Conservation (phyloP, 2,888 invertebrate species). For the Eucera pruinosa region DNA sequence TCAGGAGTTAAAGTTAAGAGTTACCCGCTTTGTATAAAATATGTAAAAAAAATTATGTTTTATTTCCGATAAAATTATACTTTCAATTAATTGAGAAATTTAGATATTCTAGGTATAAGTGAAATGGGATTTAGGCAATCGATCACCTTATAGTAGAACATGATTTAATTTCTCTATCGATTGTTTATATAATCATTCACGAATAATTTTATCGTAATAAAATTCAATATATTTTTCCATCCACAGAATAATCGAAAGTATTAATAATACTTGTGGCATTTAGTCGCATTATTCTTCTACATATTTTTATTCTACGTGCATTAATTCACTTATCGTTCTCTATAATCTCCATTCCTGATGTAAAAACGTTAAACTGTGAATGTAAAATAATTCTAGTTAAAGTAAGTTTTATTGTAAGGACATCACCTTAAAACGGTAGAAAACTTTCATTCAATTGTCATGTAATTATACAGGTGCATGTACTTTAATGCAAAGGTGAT, state of each 20-base stretch:
- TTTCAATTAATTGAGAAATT: conserved; percentile 7
- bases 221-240: conserved; percentile 2
- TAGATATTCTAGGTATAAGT: neutral
- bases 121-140: neutral
- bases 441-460: too few species aligned
- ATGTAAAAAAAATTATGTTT: conserved; percentile 18
- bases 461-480: too few species aligned
- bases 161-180: neutral
- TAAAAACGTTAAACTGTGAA: conserved; percentile 2
- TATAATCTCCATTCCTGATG: conserved; percentile 7
- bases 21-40: conserved; percentile 20
- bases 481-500: too few species aligned
- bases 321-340: neutral
- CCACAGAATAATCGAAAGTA: neutral
- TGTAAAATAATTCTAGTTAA: neutral
- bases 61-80: conserved; percentile 13
- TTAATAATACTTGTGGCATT: conserved; percentile 1
- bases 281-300: conserved; percentile 1
- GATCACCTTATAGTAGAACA: neutral
- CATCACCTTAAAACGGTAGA: neutral
- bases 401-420: neutral
- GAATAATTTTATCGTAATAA: neutral
- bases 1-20: conserved; percentile 4
- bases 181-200: conserved; percentile 1
- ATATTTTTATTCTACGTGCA: neutral